phyloP scores from a whole-genome alignment of 2,888 invertebrate species.

The Scaptodrosophila latifasciaeformis region DNA sequence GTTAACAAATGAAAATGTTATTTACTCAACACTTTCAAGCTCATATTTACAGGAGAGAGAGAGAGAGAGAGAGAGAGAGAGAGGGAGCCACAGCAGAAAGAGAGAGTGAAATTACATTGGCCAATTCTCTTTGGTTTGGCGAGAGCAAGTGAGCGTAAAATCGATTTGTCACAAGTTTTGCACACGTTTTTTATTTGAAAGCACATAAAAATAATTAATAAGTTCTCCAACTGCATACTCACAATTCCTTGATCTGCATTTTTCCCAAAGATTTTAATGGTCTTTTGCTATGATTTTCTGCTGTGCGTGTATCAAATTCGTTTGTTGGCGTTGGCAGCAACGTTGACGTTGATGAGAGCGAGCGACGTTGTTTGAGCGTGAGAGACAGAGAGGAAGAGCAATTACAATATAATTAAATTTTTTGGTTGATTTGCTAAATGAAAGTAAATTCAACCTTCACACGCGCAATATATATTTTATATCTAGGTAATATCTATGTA shows the following conservation, averaged over 20 bases:
- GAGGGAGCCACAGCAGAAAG: neutral
- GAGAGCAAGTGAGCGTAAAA: conserved; percentile 42
- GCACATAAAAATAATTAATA: too few species aligned
- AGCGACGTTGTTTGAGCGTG: neutral
- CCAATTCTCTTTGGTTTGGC: too few species aligned
- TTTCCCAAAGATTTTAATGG: conserved; percentile 40
- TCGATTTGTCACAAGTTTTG: conserved; percentile 58
- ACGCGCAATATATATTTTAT: conserved; percentile 31
- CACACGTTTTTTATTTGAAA: conserved; percentile 28
- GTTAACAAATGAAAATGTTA: too few species aligned
- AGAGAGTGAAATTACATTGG: conserved; percentile 15
- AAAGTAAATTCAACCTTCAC: conserved; percentile 48
- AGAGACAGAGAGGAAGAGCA: conserved; percentile 22
- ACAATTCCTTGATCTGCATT: conserved; percentile 73
- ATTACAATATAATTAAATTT: conserved; percentile 3
- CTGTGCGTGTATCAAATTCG: conserved; percentile 15
- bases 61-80: neutral
- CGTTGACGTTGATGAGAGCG: too few species aligned
- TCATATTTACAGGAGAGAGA: conserved; percentile 7
- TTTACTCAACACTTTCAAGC: too few species aligned
- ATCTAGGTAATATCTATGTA: too few species aligned
- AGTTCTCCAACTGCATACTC: conserved; percentile 38
- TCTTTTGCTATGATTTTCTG: conserved; percentile 21
- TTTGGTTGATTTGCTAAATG: neutral
- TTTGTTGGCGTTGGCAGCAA: conserved; percentile 2